Evolutionary conservation across 2,797 vertebrate species (phyloP).

Genomic region (Loris lydekkerianus): DNA sequence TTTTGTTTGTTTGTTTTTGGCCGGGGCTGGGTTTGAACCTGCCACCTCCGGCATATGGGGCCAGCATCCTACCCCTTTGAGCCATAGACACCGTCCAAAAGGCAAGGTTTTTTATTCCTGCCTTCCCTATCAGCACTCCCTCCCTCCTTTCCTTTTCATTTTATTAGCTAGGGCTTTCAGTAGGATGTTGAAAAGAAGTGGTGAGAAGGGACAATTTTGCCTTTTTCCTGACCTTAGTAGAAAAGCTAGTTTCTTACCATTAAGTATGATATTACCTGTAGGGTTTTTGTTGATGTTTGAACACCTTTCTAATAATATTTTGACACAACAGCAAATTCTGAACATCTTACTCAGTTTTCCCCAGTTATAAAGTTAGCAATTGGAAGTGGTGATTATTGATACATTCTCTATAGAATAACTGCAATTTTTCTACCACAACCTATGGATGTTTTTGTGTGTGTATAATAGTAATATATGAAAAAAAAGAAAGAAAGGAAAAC

Average conservation of each 20-base stretch:
- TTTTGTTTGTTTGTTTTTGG: not conserved
- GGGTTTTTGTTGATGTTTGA: constrained; percentile 43
- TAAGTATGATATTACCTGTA: not conserved
- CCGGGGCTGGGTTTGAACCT: too few species aligned
- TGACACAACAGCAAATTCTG: not conserved
- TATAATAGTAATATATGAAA: constrained; percentile 2
- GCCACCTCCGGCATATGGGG: too few species aligned
- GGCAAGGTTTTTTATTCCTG: constrained; percentile 3
- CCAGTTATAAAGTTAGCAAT: not conserved
- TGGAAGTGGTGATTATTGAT: not conserved
- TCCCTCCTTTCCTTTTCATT: constrained; percentile 9
- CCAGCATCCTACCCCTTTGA: too few species aligned
- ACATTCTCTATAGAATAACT: not conserved
- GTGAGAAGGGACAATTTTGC: not conserved
- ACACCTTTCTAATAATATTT: not conserved
- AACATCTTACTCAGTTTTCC: not conserved
- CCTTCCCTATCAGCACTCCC: not conserved
- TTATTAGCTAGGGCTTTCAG: not conserved
- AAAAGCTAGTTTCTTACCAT: not conserved
- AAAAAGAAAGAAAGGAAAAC: not conserved
- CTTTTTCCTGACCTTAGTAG: not conserved
- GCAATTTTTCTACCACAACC: not conserved
- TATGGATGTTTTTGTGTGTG: not conserved
- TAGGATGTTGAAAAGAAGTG: not conserved
- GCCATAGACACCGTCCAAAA: not conserved